Percentiles rank a stretch among this genome's conserved stretches.
Conservation (phyloP, 2,888 invertebrate species). For the Isoperla grammatica region DNA sequence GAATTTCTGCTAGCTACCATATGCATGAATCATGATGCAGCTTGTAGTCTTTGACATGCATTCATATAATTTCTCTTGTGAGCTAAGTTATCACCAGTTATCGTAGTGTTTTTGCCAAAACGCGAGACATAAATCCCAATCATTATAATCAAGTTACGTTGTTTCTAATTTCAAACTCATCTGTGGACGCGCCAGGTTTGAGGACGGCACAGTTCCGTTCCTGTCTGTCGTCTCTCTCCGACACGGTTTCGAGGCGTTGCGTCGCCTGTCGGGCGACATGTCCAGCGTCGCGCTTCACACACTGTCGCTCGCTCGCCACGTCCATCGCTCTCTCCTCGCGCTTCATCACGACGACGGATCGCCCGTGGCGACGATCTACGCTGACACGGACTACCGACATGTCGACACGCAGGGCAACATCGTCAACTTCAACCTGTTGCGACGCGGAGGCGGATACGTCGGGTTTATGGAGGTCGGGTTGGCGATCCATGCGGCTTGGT, state of each 20-base stretch:
- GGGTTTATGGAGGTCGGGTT: conserved; percentile 78
- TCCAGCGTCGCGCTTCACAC: conserved; percentile 65
- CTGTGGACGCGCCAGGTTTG: too few relatives aligned
- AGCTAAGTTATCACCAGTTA: too few relatives aligned
- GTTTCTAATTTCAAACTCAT: too few relatives aligned
- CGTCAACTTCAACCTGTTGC: conserved; percentile 80
- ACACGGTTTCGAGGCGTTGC: conserved; percentile 74
- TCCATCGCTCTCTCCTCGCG: conserved; percentile 55
- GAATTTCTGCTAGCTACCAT: too few relatives aligned
- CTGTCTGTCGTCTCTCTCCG: conserved; percentile 74
- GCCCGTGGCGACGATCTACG: conserved; percentile 65
- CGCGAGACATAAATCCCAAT: too few relatives aligned
- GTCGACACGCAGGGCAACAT: conserved; percentile 70
- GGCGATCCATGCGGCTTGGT: background rate
- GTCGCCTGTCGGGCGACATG: conserved; percentile 59
- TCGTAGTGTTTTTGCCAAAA: too few relatives aligned
- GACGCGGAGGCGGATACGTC: conserved; percentile 69
- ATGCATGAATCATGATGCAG: too few relatives aligned
- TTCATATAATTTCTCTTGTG: too few relatives aligned
- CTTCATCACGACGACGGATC: conserved; percentile 68
- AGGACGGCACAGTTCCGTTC: conserved; percentile 91
- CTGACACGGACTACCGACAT: conserved; percentile 62
- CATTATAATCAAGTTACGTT: too few relatives aligned
- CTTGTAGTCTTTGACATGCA: too few relatives aligned
- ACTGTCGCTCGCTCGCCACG: conserved; percentile 67